phyloP scores from a whole-genome alignment of 2,888 invertebrate genomes.

The Bembecia ichneumoniformis region DNA sequence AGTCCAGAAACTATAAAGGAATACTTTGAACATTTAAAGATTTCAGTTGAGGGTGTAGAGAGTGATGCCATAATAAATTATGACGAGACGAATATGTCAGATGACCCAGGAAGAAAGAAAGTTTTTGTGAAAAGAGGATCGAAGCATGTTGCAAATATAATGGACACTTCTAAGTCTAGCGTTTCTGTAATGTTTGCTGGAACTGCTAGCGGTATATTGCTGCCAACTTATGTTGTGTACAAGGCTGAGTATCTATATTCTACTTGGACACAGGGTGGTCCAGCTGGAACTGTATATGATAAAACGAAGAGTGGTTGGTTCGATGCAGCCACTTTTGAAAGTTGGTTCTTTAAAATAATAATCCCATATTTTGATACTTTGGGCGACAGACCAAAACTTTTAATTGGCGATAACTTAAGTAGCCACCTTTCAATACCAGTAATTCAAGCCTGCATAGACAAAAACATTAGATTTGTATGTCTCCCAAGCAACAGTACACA shows the following conservation, averaged over 20 bases:
- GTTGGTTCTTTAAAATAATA: constrained; percentile 20
- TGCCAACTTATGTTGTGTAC: constrained; percentile 32
- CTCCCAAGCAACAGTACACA: too few relatives aligned
- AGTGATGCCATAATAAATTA: neutral
- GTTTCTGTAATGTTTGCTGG: neutral
- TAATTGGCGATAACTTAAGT: neutral
- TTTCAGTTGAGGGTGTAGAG: neutral
- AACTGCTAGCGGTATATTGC: constrained; percentile 8
- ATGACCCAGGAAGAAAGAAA: too few relatives aligned
- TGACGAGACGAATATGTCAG: too few relatives aligned
- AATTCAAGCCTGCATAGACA: neutral
- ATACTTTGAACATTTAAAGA: constrained; percentile 4
- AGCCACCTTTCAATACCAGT: neutral
- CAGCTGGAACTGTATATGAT: constrained; percentile 24
- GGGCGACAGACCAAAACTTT: neutral
- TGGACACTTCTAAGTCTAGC: neutral
- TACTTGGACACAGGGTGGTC: constrained; percentile 32
- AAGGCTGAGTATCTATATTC: constrained; percentile 27
- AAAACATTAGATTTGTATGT: neutral
- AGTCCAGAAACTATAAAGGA: neutral
- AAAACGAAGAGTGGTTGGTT: constrained; percentile 27
- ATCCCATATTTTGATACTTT: neutral
- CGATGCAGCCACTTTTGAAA: constrained; percentile 18
- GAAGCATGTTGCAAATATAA: too few relatives aligned
- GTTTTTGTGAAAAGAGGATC: too few relatives aligned